These are phyloP conservation scores for Falco biarmicus DNA, from an alignment of 2,797 vertebrate genomes.

Conservation along the genomic window DNA sequence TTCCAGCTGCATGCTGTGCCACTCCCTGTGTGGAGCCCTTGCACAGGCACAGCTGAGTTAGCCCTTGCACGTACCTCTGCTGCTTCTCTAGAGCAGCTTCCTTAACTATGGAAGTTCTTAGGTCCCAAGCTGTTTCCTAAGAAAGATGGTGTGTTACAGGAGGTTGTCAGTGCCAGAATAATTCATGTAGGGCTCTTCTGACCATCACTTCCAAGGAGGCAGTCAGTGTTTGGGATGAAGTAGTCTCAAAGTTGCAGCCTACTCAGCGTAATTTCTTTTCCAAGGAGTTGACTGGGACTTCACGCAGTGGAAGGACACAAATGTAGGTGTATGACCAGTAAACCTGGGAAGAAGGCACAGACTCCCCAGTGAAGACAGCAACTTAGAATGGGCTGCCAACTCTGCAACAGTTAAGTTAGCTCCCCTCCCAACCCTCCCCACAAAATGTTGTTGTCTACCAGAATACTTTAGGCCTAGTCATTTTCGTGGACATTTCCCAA, in stretches of 20 bases:
- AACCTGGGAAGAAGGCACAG: not conserved
- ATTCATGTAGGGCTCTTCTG: not conserved
- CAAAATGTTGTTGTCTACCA: not conserved
- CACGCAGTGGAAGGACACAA: not conserved
- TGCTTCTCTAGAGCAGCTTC: not conserved
- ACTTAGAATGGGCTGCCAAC: not conserved
- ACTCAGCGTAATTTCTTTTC: not conserved
- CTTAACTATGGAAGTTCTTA: not conserved
- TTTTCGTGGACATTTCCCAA: not conserved
- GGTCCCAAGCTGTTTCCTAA: not conserved
- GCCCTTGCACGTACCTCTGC: fast-evolving
- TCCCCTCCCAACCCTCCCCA: not conserved
- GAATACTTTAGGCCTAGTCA: not conserved
- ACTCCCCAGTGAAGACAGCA: not conserved
- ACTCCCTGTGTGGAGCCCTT: not conserved
- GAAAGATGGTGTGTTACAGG: not conserved
- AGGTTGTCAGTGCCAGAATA: not conserved
- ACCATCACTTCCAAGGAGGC: not conserved
- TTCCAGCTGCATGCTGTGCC: not conserved
- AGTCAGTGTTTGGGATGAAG: not conserved
- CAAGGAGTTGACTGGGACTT: not conserved
- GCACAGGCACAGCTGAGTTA: not conserved
- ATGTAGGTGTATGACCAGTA: not conserved
- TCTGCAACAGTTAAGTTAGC: not conserved
- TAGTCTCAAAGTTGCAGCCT: not conserved